Evolutionary conservation across 1,140 invertebrate genomes (phyloP), one percentile per base, ranked within the genome.

Genomic region (Euborellia annulipes): DNA sequence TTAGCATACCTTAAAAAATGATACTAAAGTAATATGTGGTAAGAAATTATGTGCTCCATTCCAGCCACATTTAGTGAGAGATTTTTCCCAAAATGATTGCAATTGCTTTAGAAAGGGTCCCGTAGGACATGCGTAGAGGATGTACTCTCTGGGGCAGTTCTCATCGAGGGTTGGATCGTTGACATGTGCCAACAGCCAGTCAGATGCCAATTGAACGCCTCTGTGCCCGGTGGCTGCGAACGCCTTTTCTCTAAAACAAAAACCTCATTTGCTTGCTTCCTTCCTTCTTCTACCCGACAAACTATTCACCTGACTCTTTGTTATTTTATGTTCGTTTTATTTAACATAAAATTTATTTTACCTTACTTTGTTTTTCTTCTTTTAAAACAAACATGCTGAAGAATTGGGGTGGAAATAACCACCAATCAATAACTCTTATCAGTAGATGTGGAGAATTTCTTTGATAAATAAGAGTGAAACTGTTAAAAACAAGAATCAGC

Each of bases 41-140:
- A 85, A 76, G 60, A 78, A 88, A 61, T 87, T 85, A 55, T 89
- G 86, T 7, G 85, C 85, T 18, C 85, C 84, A 65, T 92, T 91
- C 80, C 85, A 86, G 22, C 79, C 80, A 60, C 75, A 78, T 3
- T 76, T 61, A 43, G 69, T 62, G 52, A 76, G 73, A n/a, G 83
- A 84, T 54, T 82, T 80, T 1, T 76, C 66, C 81, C 83, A 90
- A 61, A 88, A 90, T 43, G 73, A 67, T 37, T 75, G 70, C 9
- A 92, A 61, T 53, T 82, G 76, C 37, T 78, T 69, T 16, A 77
- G 65, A 40, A 86, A 69, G 0, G 67, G 62, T 4, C 87, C 87
- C 2, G 76, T 79, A 3, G 88, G 88, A 58, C 83, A 88, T 11
- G 81, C 75, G 60, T 91, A 90, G 7, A 91, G 64, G 41, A 87